These are phyloP conservation scores for Pempheris klunzingeri DNA, from an alignment of 2,797 vertebrate species.

Conservation along the genomic window DNA sequence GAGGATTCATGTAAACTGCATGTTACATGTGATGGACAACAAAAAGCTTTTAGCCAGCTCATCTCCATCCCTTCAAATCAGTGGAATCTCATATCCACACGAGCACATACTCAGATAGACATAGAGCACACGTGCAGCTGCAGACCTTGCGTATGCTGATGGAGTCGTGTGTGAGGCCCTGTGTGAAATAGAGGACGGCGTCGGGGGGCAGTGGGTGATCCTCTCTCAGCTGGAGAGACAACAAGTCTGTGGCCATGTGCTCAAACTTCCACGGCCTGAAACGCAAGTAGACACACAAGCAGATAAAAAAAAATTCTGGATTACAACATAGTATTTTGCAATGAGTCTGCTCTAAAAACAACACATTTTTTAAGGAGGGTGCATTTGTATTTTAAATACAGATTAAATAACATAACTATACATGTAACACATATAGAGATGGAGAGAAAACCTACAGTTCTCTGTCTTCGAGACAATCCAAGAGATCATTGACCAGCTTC, in stretches of 20 bases:
- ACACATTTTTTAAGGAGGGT: background rate
- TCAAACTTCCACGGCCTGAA: slow-evolving; percentile 97
- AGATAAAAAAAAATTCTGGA: background rate
- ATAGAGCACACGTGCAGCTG: slow-evolving; percentile 22
- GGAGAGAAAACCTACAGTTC: slow-evolving; percentile 89
- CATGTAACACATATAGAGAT: background rate
- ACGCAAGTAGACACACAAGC: slow-evolving; percentile 6
- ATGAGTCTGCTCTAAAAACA: background rate
- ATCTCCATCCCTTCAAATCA: slow-evolving; percentile 19
- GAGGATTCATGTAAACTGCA: background rate
- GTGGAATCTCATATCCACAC: background rate
- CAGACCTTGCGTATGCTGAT: slow-evolving; percentile 94
- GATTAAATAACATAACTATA: background rate
- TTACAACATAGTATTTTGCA: background rate
- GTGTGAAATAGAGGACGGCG: slow-evolving; percentile 92
- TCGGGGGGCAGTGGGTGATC: slow-evolving; percentile 91
- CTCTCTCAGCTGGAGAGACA: slow-evolving; percentile 93
- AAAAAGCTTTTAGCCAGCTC: background rate
- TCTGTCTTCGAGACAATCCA: slow-evolving; percentile 93
- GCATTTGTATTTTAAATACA: background rate
- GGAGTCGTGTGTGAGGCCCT: slow-evolving; percentile 95
- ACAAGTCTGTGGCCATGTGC: slow-evolving; percentile 94
- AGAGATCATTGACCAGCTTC: slow-evolving; percentile 91
- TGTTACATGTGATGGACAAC: slow-evolving; percentile 1
- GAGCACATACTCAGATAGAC: slow-evolving; percentile 7